These are phyloP conservation scores for Sander vitreus DNA, from an alignment of 2,113 vertebrate species.

Conservation along the genomic window DNA sequence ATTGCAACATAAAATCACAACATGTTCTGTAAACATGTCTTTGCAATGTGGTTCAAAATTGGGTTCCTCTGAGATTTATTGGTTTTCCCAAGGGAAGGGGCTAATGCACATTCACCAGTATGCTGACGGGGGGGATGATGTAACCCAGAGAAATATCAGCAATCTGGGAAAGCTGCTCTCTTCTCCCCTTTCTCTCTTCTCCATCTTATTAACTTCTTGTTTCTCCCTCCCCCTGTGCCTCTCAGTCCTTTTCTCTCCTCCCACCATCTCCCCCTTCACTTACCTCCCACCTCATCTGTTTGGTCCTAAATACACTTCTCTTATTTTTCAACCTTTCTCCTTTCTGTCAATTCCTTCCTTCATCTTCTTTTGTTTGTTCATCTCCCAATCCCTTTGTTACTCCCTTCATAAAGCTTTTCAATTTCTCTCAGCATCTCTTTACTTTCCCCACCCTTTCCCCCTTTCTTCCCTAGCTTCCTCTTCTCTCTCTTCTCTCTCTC, in stretches of 20 bases:
- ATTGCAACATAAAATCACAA: slow-evolving; percentile 5
- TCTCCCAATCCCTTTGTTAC: slow-evolving; percentile 10
- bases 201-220: slow-evolving; percentile 67
- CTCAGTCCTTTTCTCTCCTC: slow-evolving; percentile 38
- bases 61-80: slow-evolving; percentile 26
- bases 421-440: slow-evolving; percentile 36
- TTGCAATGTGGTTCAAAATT: slow-evolving; percentile 18
- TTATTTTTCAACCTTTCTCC: slow-evolving; percentile 30
- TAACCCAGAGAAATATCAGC: slow-evolving; percentile 76
- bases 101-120: slow-evolving; percentile 44
- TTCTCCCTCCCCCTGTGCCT: slow-evolving; percentile 59
- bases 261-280: slow-evolving; percentile 26
- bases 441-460: background rate
- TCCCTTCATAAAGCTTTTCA: slow-evolving; percentile 50
- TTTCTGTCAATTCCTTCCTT: slow-evolving; percentile 1
- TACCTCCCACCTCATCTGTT: slow-evolving; percentile 15
- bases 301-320: slow-evolving; percentile 33
- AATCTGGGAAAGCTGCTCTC: slow-evolving; percentile 50
- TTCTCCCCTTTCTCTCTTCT: slow-evolving; percentile 9
- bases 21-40: background rate
- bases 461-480: background rate
- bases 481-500: background rate
- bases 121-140: slow-evolving; percentile 67
- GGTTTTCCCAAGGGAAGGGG: slow-evolving; percentile 47
- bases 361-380: slow-evolving; percentile 29